Evolutionary conservation across 2,113 vertebrate genomes (phyloP), one percentile per base, ranked within the genome.

Genomic region (Anolis sagrei): DNA sequence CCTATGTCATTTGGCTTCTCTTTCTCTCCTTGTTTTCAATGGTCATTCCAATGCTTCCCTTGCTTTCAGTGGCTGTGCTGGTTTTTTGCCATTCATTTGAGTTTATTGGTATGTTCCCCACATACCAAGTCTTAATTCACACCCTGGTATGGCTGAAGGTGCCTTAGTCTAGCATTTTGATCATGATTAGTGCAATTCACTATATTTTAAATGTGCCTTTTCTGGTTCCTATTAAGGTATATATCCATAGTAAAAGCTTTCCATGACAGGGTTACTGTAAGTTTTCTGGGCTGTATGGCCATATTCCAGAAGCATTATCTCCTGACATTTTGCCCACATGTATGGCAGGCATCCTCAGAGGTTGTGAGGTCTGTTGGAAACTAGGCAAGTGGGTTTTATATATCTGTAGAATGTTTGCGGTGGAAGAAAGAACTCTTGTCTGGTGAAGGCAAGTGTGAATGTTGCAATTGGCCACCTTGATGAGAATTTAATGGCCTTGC

Each of bases 221-320:
- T 75, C 66, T 86, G 64, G 51, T 77, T 84, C 7, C 4, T 27
- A 29, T 21, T 44, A 36, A 75, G 48, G 70, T 83, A 62, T 89
- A 68, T 58, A 44, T 68, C 73, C 89, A 7, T 16, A 29, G 49
- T 87, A 7, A 64, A 66, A 5, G 19, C 19, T 87, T 91, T 86
- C 86, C 91, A 70, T 79, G 23, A 62, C n/a, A n/a, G n/a, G n/a
- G n/a, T n/a, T n/a, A n/a, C n/a, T n/a, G n/a, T n/a, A n/a, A n/a
- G n/a, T n/a, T n/a, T n/a, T n/a, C n/a, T n/a, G n/a, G n/a, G n/a
- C n/a, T n/a, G n/a, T n/a, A n/a, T n/a, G n/a, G n/a, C n/a, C n/a
- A n/a, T n/a, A n/a, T n/a, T n/a, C n/a, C n/a, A n/a, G n/a, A n/a
- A n/a, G n/a, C n/a, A n/a, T n/a, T n/a, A n/a, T n/a, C n/a, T n/a